Evolutionary conservation across 2,797 vertebrate species (phyloP).

Genomic region (Acanthurus leucopareius): DNA sequence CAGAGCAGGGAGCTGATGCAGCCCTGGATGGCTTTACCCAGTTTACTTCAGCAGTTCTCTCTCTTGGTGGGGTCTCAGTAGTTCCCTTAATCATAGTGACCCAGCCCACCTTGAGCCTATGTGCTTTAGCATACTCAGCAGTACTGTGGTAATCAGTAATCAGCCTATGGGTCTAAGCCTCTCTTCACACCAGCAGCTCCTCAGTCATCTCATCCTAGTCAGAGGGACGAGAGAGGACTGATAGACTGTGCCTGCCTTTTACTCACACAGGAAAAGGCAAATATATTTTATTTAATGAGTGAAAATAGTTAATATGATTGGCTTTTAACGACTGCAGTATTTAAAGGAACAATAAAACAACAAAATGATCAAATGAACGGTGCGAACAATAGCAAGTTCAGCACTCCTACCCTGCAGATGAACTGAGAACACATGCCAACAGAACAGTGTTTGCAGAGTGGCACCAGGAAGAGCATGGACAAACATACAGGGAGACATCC

Average conservation of each 20-base stretch:
- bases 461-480: conserved; percentile 5
- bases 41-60: conserved; percentile 68
- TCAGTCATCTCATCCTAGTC: conserved; percentile 61
- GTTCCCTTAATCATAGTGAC: conserved; percentile 74
- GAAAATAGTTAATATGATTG: background rate
- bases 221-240: conserved; percentile 30
- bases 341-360: background rate
- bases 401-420: background rate
- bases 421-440: background rate
- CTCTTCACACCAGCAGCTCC: conserved; percentile 53
- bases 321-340: background rate
- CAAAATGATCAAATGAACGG: background rate
- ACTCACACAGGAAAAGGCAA: conserved; percentile 16
- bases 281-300: background rate
- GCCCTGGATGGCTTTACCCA: conserved; percentile 35
- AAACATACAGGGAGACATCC: conserved; percentile 1
- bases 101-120: conserved; percentile 80
- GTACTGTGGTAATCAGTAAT: conserved; percentile 81
- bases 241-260: conserved; percentile 30
- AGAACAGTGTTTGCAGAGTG: conserved; percentile 18
- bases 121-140: conserved; percentile 82
- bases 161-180: conserved; percentile 81
- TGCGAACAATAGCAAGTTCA: background rate
- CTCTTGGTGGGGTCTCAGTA: conserved; percentile 60
- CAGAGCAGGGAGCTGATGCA: conserved; percentile 19